Percentiles rank a stretch among this genome's conserved stretches.
Conservation (phyloP, 2,888 invertebrate genomes). For the Megaustenia siamemsis region DNA sequence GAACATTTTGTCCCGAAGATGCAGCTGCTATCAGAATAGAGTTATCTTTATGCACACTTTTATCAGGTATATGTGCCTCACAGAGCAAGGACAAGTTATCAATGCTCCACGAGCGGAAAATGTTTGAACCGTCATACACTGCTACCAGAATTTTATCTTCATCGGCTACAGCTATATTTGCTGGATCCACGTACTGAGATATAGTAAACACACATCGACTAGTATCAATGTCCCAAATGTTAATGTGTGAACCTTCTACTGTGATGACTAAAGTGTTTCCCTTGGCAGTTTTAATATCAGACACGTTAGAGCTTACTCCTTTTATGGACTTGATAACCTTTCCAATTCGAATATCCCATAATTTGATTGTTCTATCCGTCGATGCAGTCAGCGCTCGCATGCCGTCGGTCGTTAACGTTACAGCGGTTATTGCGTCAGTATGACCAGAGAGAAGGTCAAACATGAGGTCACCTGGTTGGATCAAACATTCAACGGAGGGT, state of each 20-base stretch:
- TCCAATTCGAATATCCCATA: constrained; percentile 76
- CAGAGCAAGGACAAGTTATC: constrained; percentile 62
- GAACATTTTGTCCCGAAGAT: constrained; percentile 69
- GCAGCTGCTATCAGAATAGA: constrained; percentile 70
- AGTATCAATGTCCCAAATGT: constrained; percentile 71
- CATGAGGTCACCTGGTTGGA: constrained; percentile 76
- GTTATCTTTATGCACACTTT: constrained; percentile 72
- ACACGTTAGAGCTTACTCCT: constrained; percentile 72
- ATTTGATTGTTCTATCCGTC: constrained; percentile 75
- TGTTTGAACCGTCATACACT: constrained; percentile 74
- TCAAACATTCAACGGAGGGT: constrained; percentile 76
- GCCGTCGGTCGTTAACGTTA: constrained; percentile 74
- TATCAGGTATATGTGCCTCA: constrained; percentile 64
- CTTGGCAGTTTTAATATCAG: constrained; percentile 65
- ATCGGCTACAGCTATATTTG: constrained; percentile 69
- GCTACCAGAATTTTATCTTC: constrained; percentile 73
- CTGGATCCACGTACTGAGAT: constrained; percentile 72
- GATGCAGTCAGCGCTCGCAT: constrained; percentile 74
- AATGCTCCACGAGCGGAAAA: constrained; percentile 72
- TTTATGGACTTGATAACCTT: constrained; percentile 72
- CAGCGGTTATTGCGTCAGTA: constrained; percentile 75
- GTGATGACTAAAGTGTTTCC: constrained; percentile 70
- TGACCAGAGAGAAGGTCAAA: constrained; percentile 77
- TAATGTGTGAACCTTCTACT: constrained; percentile 70
- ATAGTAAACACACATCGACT: constrained; percentile 65